Percentiles rank a stretch among this genome's conserved stretches.
These are phyloP conservation scores for Charanyca ferruginea DNA, from an alignment of 2,888 invertebrate genomes.

Conservation along the genomic window DNA sequence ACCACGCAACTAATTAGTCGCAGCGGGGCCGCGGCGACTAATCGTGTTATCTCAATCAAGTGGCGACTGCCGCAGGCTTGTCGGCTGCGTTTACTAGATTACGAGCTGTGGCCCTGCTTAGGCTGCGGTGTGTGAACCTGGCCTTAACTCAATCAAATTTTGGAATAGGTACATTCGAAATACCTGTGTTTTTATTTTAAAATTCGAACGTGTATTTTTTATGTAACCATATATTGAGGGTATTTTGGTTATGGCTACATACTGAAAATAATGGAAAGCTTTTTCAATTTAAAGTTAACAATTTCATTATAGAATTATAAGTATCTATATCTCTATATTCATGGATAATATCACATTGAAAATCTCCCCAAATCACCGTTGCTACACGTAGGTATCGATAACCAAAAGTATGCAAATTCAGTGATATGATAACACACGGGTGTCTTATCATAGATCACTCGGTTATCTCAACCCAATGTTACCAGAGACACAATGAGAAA, in stretches of 20 bases:
- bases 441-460: background rate
- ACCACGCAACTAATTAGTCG: constrained; percentile 64
- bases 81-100: constrained; percentile 50
- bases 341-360: background rate
- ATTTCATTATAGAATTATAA: no score
- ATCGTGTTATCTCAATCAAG: constrained; percentile 66
- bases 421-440: constrained; percentile 13
- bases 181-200: background rate
- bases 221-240: no score
- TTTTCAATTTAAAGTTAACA: no score
- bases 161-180: constrained; percentile 32
- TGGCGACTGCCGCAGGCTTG: constrained; percentile 52
- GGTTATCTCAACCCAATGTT: constrained; percentile 6
- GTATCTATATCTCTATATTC: background rate
- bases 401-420: constrained; percentile 36
- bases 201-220: background rate
- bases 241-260: no score
- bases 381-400: constrained; percentile 1
- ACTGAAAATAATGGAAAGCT: no score
- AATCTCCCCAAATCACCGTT: background rate
- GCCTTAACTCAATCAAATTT: constrained; percentile 28
- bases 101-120: constrained; percentile 35
- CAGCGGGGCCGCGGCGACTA: constrained; percentile 56
- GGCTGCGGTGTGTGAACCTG: constrained; percentile 22
- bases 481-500: constrained; percentile 13